These are phyloP conservation scores for Drosophila recens DNA, from an alignment of 2,888 invertebrate species.

Conservation along the genomic window DNA sequence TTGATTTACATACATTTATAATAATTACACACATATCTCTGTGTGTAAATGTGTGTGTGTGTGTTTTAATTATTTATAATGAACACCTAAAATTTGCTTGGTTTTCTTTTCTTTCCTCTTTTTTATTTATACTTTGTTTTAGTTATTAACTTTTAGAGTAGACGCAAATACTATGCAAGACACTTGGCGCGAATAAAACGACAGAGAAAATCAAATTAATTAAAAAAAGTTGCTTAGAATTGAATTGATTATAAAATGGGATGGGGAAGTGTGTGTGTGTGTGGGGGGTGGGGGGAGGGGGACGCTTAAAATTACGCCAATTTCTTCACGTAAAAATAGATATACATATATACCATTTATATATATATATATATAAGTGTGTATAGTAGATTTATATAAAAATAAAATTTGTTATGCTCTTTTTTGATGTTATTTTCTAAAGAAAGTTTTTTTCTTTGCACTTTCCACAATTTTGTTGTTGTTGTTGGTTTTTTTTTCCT, in stretches of 20 bases:
- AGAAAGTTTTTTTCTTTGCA: slow-evolving; percentile 40
- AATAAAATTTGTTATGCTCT: slow-evolving; percentile 64
- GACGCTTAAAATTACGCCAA: slow-evolving; percentile 64
- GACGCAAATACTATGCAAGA: slow-evolving; percentile 74
- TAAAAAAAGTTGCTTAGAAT: slow-evolving; percentile 34
- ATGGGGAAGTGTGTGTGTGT: slow-evolving; percentile 2
- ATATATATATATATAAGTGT: slow-evolving; percentile 45
- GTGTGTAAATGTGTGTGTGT: slow-evolving; percentile 4
- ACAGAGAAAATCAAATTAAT: slow-evolving; percentile 23
- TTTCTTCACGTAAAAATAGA: slow-evolving; percentile 47
- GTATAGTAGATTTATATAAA: slow-evolving; percentile 67
- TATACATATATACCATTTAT: slow-evolving; percentile 30
- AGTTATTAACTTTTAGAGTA: slow-evolving; percentile 50
- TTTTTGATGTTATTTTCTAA: slow-evolving; percentile 36
- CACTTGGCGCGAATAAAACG: slow-evolving; percentile 64
- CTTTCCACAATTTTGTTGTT: slow-evolving; percentile 41
- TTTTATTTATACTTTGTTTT: slow-evolving; percentile 13
- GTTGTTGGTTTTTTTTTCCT: slow-evolving; percentile 18
- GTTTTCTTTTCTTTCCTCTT: slow-evolving; percentile 30
- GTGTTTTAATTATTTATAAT: slow-evolving; percentile 41
- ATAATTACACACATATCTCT: slow-evolving; percentile 31
- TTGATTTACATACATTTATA: slow-evolving; percentile 46
- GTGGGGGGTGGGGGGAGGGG: neutral
- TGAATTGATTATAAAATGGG: slow-evolving; percentile 11
- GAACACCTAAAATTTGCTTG: slow-evolving; percentile 67